Conservation (phyloP, 2,113 vertebrate species). For the Psilopogon haemacephalus region DNA sequence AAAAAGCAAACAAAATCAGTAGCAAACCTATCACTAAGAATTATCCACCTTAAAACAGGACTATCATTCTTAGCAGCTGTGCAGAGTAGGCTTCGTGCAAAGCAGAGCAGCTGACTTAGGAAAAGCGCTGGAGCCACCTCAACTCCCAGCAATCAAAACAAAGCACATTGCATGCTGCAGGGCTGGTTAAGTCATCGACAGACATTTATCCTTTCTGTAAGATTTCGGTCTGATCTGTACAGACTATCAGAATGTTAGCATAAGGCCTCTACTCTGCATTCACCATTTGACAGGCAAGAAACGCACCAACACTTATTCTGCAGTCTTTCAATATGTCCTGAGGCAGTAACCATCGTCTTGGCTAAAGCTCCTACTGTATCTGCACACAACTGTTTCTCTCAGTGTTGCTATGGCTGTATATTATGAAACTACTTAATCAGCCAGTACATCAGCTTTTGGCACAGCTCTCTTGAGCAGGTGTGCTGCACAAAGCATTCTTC, state of each 20-base stretch:
- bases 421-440: constrained; percentile 18
- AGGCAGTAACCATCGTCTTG: background rate
- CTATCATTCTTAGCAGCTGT: background rate
- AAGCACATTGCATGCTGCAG: background rate
- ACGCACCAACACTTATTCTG: background rate
- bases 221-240: background rate
- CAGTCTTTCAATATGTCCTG: background rate
- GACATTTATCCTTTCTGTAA: background rate
- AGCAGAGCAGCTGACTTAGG: background rate
- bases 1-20: background rate
- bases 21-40: background rate
- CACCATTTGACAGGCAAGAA: background rate
- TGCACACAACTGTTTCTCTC: background rate
- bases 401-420: constrained; percentile 1
- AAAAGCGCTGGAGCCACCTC: background rate
- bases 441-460: background rate
- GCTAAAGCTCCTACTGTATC: background rate
- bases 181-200: background rate
- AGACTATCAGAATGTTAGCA: background rate
- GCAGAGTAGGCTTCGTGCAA: background rate
- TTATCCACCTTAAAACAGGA: rapidly evolving
- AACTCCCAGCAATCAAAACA: background rate
- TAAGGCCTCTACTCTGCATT: background rate
- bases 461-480: background rate
- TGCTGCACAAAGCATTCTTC: background rate